These are phyloP conservation scores for Hydrophis major DNA, from an alignment of 2,797 vertebrate genomes.

Conservation along the genomic window DNA sequence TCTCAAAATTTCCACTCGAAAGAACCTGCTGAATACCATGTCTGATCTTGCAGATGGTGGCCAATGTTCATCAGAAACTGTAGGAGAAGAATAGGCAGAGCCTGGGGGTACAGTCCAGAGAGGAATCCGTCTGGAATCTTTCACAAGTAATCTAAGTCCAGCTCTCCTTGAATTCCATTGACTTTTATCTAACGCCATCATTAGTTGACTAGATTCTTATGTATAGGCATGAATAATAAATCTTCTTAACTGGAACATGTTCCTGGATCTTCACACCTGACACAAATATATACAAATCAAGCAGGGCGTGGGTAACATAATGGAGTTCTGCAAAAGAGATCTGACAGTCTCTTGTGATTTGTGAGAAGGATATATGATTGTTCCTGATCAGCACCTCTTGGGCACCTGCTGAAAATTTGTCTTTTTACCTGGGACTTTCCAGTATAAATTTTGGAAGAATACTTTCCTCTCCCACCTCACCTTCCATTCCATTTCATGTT, in stretches of 20 bases:
- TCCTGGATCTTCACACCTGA: neutral
- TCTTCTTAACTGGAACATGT: neutral
- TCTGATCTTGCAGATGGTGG: neutral
- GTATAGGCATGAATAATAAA: neutral
- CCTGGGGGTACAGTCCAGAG: neutral
- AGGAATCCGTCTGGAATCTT: neutral
- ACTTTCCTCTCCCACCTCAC: neutral
- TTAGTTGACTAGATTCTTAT: neutral
- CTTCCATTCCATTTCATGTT: neutral
- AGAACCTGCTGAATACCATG: too few relatives aligned
- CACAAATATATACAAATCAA: neutral
- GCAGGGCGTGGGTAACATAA: neutral
- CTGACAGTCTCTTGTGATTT: neutral
- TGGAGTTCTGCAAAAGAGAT: neutral
- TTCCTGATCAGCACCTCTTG: neutral
- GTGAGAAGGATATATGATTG: neutral
- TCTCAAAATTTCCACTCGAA: too few relatives aligned
- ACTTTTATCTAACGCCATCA: neutral
- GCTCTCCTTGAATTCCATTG: neutral
- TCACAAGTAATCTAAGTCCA: neutral
- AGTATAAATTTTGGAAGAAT: neutral
- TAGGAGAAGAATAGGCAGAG: neutral
- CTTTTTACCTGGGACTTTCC: neutral
- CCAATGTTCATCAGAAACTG: neutral
- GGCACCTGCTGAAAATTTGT: neutral